phyloP scores from a whole-genome alignment of 2,797 vertebrate species.

The Chiroxiphia lanceolata region DNA sequence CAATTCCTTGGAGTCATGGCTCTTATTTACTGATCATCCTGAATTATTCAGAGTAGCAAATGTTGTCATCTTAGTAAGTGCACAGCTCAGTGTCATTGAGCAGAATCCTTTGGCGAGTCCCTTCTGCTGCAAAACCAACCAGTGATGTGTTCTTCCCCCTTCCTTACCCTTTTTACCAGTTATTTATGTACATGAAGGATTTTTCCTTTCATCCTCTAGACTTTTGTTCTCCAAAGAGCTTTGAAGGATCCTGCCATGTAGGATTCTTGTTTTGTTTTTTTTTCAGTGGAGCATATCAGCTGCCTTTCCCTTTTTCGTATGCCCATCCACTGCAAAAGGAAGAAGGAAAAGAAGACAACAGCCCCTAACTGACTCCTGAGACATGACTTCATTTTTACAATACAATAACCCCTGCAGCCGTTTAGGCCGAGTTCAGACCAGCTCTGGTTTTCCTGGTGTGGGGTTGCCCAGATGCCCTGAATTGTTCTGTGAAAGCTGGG shows the following conservation, averaged over 20 bases:
- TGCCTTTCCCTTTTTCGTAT: neutral
- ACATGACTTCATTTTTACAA: neutral
- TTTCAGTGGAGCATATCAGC: neutral
- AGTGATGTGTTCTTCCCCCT: neutral
- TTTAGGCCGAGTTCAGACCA: neutral
- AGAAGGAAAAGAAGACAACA: neutral
- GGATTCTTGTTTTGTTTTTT: neutral
- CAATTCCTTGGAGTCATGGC: slow-evolving; percentile 36
- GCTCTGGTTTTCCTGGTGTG: neutral
- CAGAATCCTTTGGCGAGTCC: neutral
- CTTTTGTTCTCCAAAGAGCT: neutral
- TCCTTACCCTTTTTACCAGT: neutral
- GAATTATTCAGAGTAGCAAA: slow-evolving; percentile 45
- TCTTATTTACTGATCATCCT: slow-evolving; percentile 37
- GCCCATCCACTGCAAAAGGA: neutral
- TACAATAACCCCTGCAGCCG: neutral
- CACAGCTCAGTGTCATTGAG: neutral
- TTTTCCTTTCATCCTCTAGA: neutral
- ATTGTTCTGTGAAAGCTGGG: neutral
- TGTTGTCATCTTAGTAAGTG: slow-evolving; percentile 2
- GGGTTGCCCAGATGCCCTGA: neutral
- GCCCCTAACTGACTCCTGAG: neutral
- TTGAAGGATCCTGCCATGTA: neutral
- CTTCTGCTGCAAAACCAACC: neutral
- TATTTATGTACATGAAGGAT: neutral